Evolutionary conservation across 2,888 invertebrate genomes (phyloP), one percentile per base, ranked within the genome.

Genomic region (Scaptomyza polygonia): DNA sequence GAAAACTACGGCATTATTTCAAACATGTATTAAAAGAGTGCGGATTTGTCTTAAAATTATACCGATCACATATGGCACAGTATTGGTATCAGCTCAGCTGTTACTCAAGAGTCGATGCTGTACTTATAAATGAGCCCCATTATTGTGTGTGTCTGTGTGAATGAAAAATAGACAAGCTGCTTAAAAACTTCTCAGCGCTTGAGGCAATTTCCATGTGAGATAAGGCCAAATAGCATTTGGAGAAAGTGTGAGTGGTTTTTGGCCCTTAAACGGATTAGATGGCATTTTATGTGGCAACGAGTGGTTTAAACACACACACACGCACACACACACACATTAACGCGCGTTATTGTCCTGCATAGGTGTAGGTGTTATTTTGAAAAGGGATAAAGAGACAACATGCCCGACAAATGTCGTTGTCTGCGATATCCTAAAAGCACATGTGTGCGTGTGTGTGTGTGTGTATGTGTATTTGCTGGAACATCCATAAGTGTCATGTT

Each of bases 401-500:
- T 36, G 56, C 67, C 59, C 68, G 51, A 51, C 63, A 61, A 66
- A 40, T 53, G 77, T 56, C 59, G 32, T 48, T 39, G 51, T 52
- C 59, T 61, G 53, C 40, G 34, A 32, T 61, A 43, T 52, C 51
- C 61, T 39, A 32, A 63, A 62, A 68, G 49, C 52, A 47, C 36
- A 52, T 42, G 34, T 27, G 9, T 40, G 44, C 44, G 52, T 40
- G 51, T 25, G 21, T 53, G 55, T 9, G 39, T 63, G 42, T 44
- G 48, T 57, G 45, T 76, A 52, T 9, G 39, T 63, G 42, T 44
- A 44, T 57, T 43, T 76, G 52, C 57, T 67, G 72, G 67, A 75
- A 88, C 84, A 89, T 88, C 85, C 83, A 88, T 89, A 88, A 88
- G 88, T 88, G 88, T 89, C 88, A 88, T 89, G 89, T 88, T 88